Evolutionary conservation across 2,113 vertebrate genomes (phyloP), one percentile per base, ranked within the genome.

Genomic region (Anseranas semipalmata): DNA sequence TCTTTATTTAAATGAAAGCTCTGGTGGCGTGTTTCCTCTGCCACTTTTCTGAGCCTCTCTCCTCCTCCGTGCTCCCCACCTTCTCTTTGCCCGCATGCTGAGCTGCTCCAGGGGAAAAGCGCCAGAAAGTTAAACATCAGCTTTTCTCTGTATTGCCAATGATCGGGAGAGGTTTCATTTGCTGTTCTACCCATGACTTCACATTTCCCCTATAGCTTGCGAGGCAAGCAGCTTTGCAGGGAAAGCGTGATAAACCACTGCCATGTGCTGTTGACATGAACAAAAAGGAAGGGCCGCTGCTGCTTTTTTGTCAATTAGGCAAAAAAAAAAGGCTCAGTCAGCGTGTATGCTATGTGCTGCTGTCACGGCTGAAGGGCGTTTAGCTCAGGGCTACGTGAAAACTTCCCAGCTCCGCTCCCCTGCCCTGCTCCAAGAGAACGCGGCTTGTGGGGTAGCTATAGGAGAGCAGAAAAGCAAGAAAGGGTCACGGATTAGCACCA

Each of bases 1-100:
- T 98, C 97, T 97, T 96, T 97, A 94, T 96, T 96, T 96, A 97
- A 98, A 96, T 43, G 94, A 91, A 89, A 95, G 87, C 96, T 94
- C 95, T 33, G 66, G 75, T 48, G 85, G 91, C 33, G 95, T 58
- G 16, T 45, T 93, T 80, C 90, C 74, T 62, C 80, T 8, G 10
- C 58, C 1, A 2, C 85, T 72, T 75, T 78, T 77, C 72, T 3
- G 3, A 53, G 85, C 48, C 65, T 30, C 22, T 22, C 85, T 63
- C 90, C 60, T 43, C 24, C 59, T 52, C 50, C 46, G 5, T 32
- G 8, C 94, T 85, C 93, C 97, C 74, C 19, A 67, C 79, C 14
- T 2, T 67, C 58, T 32, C 91, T 28, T 24, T 81, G 71, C 58
- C 65, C 22, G 3, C 86, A 30, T 0, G 3, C 76, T 28, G 33